These are phyloP conservation scores for Apocheima hispidaria DNA, from an alignment of 2,888 invertebrate species.

Conservation along the genomic window DNA sequence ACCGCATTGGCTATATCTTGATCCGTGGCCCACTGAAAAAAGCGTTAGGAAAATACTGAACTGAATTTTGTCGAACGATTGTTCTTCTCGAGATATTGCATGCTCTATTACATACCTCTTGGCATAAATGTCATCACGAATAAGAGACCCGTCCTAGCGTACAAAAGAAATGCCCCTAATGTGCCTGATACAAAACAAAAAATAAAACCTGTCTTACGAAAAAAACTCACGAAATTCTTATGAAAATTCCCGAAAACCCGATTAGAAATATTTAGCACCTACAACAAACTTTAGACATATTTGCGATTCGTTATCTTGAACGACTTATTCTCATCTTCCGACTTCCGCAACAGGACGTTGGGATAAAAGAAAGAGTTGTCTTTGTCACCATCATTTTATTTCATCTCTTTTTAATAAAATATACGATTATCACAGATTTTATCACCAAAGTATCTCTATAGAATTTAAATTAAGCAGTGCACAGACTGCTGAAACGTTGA, in stretches of 20 bases:
- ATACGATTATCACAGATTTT: constrained; percentile 67
- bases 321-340: constrained; percentile 3
- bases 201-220: not conserved
- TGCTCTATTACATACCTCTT: constrained; percentile 53
- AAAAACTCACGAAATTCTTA: not conserved
- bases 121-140: constrained; percentile 39
- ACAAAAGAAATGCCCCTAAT: constrained; percentile 14
- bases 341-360: constrained; percentile 63
- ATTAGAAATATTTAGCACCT: not conserved
- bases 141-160: constrained; percentile 12
- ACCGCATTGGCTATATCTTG: constrained; percentile 97
- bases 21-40: constrained; percentile 98
- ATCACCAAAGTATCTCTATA: constrained; percentile 53
- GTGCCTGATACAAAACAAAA: constrained; percentile 6
- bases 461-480: constrained; percentile 62
- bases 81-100: constrained; percentile 35
- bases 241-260: not conserved
- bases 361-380: constrained; percentile 82
- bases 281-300: no score
- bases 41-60: constrained; percentile 72
- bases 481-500: constrained; percentile 64
- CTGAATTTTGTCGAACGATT: constrained; percentile 50
- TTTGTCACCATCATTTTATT: constrained; percentile 78
- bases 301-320: not conserved
- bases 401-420: constrained; percentile 54